phyloP scores from a whole-genome alignment of 2,888 invertebrate genomes.

The Cetonia aurata region DNA sequence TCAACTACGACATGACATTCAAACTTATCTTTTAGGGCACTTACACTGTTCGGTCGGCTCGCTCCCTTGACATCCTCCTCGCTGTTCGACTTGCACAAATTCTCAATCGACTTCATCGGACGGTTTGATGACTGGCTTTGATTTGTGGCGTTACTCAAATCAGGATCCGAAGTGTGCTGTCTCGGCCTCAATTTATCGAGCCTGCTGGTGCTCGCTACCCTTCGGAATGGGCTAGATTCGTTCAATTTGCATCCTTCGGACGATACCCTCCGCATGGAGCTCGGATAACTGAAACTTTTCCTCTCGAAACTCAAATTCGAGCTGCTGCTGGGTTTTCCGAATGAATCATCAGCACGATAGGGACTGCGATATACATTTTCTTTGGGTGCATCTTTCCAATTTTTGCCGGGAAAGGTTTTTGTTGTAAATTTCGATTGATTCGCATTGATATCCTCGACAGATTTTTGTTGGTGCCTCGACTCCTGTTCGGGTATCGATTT shows the following conservation, averaged over 20 bases:
- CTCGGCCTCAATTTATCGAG: background rate
- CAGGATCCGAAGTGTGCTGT: conserved; percentile 9
- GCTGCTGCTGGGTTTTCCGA: background rate
- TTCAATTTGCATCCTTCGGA: background rate
- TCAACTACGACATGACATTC: conserved; percentile 41
- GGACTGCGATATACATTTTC: conserved; percentile 18
- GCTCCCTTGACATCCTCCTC: conserved; percentile 7
- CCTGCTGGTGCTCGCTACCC: background rate
- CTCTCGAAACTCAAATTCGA: background rate
- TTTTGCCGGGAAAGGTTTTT: background rate
- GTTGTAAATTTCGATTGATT: background rate
- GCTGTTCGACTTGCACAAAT: conserved; percentile 28
- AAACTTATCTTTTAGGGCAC: conserved; percentile 44
- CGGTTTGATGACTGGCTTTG: no score
- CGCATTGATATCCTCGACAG: conserved; percentile 8
- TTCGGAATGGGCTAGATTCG: no score
- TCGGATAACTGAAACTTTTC: background rate
- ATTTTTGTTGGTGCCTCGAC: conserved; percentile 12
- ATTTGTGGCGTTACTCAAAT: conserved; percentile 15
- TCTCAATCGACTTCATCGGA: conserved; percentile 33
- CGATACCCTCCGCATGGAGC: background rate
- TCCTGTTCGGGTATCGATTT: no score
- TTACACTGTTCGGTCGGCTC: conserved; percentile 35
- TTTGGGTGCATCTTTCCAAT: conserved; percentile 25
- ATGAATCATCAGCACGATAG: background rate